Base-by-base conservation (phyloP, 2,888 invertebrate species). In the Rhagium mordax region DNA sequence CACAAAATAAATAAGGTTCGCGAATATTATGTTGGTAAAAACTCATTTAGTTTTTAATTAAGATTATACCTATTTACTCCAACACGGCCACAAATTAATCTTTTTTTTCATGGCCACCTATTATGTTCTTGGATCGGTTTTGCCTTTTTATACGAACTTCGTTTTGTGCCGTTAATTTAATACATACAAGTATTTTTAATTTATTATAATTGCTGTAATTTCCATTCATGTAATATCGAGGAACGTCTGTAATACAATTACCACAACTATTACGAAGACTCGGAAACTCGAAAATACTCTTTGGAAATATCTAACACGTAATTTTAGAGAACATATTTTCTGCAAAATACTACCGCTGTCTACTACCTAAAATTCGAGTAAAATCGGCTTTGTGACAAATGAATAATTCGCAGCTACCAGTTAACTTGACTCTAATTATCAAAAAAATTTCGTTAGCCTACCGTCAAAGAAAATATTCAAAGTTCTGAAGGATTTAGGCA, bases 31-130 rank as follows among this genome's bases (percentile, higher is more conserved):
- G 80, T 78, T 79, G 78, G 80, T 79, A 78, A 81, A 81, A 83
- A 83, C 82, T 82, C 82, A 81, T 83, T 83, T 81, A 82, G 80
- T 83, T 83, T 83, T 83, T 83, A 83, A 83, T 83, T 83, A 83
- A 82, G 81, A 82, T 82, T 82, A 83, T 82, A 74, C 79, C 78
- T 78, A 79, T 81, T 81, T 80, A 80, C 78, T 76, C 76, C 79
- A 79, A 81, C 79, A 76, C 79, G 78, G 74, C 77, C 80, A 78
- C 80, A 78, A 81, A 80, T 81, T 81, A 81, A 81, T 81, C 78
- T 79, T 77, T 81, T 77, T 76, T 76, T 76, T 74, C 70, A 72
- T 69, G 78, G 73, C 79, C 76, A 72, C 75, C 77, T 75, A 77
- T 78, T 75, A 77, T 74, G 70, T 57, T 62, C 62, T 21, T 29